Percentiles rank a stretch among this genome's conserved stretches.
Conservation (phyloP, 2,888 invertebrate genomes). For the Sphinx pinastri region DNA sequence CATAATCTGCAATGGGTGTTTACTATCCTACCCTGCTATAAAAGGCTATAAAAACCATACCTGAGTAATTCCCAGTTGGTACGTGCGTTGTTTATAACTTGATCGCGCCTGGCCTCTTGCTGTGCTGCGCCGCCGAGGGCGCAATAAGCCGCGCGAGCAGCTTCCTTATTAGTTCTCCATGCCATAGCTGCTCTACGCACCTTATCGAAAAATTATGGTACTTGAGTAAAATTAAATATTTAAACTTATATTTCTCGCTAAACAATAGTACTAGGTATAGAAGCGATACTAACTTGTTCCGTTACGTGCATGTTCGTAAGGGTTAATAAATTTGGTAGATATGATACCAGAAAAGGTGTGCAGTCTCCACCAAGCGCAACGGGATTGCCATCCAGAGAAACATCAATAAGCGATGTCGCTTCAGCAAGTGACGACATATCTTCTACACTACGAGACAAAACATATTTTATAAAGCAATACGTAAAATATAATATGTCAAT, state of each 20-base stretch:
- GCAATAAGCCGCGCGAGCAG: constrained; percentile 86
- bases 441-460: constrained; percentile 87
- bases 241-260: not conserved
- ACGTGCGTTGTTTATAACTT: constrained; percentile 92
- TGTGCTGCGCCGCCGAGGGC: constrained; percentile 84
- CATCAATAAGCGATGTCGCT: constrained; percentile 90
- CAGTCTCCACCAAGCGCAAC: constrained; percentile 92
- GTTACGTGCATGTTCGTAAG: constrained; percentile 92
- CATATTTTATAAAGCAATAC: not conserved
- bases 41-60: constrained; percentile 40
- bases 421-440: constrained; percentile 93
- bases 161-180: constrained; percentile 91
- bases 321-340: constrained; percentile 88
- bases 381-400: constrained; percentile 94
- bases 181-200: constrained; percentile 90
- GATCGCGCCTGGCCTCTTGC: constrained; percentile 88
- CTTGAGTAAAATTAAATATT: not conserved
- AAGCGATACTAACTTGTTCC: constrained; percentile 82
- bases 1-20: too few species aligned
- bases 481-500: not conserved
- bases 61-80: constrained; percentile 93
- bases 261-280: not conserved
- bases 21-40: too few species aligned
- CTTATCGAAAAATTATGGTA: constrained; percentile 42
- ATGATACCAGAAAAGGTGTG: constrained; percentile 91